Percentiles rank a stretch among this genome's conserved stretches.
These are phyloP conservation scores for Pogonomyrmex barbatus DNA, from an alignment of 1,140 invertebrate species.

Conservation along the genomic window DNA sequence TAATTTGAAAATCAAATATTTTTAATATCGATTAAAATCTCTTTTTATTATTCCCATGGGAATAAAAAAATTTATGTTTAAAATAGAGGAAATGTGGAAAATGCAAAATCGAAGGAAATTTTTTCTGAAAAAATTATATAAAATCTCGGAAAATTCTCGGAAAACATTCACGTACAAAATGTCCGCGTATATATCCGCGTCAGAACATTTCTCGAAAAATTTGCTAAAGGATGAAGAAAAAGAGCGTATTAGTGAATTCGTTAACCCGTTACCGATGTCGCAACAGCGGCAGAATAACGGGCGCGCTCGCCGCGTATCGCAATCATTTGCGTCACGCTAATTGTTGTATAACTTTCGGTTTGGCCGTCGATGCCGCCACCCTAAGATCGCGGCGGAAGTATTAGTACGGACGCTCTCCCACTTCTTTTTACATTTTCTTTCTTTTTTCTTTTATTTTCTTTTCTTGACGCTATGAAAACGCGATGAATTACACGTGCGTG, in stretches of 20 bases:
- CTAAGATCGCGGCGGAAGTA: slow-evolving; percentile 16
- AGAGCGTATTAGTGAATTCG: neutral
- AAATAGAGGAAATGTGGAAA: neutral
- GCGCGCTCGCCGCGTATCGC: slow-evolving; percentile 59
- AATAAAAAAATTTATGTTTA: neutral
- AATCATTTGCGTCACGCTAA: slow-evolving; percentile 70
- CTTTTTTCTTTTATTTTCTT: slow-evolving; percentile 46
- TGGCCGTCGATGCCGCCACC: slow-evolving; percentile 56
- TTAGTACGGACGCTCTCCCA: neutral
- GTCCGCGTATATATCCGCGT: neutral
- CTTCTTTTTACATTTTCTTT: slow-evolving; percentile 34
- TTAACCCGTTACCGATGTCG: slow-evolving; percentile 34
- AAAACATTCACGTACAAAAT: too few species aligned
- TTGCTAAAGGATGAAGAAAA: neutral
- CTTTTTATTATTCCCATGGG: too few species aligned
- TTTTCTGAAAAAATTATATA: neutral
- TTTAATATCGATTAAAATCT: too few species aligned
- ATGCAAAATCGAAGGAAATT: too few species aligned
- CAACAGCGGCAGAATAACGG: slow-evolving; percentile 49
- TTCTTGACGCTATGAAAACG: slow-evolving; percentile 26
- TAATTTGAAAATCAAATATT: too few species aligned
- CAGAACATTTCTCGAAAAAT: neutral
- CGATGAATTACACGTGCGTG: slow-evolving; percentile 21
- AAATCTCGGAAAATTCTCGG: neutral
- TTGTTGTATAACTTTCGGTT: slow-evolving; percentile 77